Base-by-base conservation (phyloP, 2,888 invertebrate genomes). In the Phaonia tiefii region DNA sequence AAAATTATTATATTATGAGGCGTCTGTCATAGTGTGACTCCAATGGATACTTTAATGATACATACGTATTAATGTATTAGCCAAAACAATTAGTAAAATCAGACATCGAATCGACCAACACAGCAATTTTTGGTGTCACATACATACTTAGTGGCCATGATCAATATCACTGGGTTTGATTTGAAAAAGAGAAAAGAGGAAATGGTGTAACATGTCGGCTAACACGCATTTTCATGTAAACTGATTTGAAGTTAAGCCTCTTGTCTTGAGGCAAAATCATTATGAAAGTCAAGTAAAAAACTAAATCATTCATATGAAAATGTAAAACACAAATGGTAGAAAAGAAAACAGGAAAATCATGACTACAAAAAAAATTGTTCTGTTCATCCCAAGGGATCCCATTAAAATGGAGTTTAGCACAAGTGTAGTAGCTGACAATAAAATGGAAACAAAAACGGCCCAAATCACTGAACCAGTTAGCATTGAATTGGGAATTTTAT, bases 351-450 rank as follows among this genome's bases (percentile, higher is more conserved):
- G n/a, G n/a, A 51, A 44, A 54, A 58, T 71, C 77, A 70, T 74
- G 56, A 81, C 71, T 31, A 78, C 71, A 51, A 63, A 66, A 66
- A 7, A 71, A 78, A 65, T 76, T n/a, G n/a, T n/a, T n/a, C 31
- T 58, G 44, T 65, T 67, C 60, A 49, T 81, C 81, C 78, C 81
- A 72, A 73, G 81, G 78, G 81, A 81, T 78, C 78, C 81, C 69
- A 81, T 81, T 81, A 81, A 81, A 81, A 78, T 78, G 72, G 72
- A 81, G 78, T 78, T 78, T 72, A 81, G 78, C 78, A 70, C 78
- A 81, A 81, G 81, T 81, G 75, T 81, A 78, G 69, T 31, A 65
- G 69, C 25, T 51, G 49, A 22, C 8, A 20, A 63, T 22, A 13
- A 11, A 54, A 22, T 8, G 15, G 26, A 5, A 63, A 11, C 60